A percentile compares a stretch with the other conserved stretches of the same genome.
These are phyloP conservation scores for Onthophagus sagittarius DNA, from an alignment of 2,888 invertebrate species.

Conservation along the genomic window DNA sequence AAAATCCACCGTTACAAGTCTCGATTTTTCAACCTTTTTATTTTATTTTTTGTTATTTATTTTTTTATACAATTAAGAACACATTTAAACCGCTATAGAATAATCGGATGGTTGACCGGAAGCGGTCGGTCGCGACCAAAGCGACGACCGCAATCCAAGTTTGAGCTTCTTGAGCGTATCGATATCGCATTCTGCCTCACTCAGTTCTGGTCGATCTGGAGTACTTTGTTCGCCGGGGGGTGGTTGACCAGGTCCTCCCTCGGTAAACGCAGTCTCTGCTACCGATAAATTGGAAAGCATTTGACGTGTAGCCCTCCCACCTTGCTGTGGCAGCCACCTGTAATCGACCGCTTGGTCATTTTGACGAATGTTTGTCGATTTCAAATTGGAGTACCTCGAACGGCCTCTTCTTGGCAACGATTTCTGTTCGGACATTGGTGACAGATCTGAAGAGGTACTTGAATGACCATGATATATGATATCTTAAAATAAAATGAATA, in stretches of 20 bases:
- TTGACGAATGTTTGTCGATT: constrained; percentile 47
- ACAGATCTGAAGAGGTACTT: constrained; percentile 73
- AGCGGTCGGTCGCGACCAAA: constrained; percentile 64
- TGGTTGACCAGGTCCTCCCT: constrained; percentile 39
- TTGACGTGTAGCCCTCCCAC: constrained; percentile 49
- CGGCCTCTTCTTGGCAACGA: constrained; percentile 68
- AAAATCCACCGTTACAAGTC: too few species aligned
- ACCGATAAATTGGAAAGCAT: constrained; percentile 61
- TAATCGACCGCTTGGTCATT: constrained; percentile 51
- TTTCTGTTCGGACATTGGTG: constrained; percentile 75
- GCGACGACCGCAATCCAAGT: constrained; percentile 63
- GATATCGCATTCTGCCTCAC: constrained; percentile 70
- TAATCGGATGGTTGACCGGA: constrained; percentile 65
- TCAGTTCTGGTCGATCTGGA: constrained; percentile 58
- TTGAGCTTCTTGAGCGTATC: constrained; percentile 71
- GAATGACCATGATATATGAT: constrained; percentile 73
- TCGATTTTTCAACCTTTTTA: not conserved
- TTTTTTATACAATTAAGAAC: constrained; percentile 23
- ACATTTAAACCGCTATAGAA: constrained; percentile 66
- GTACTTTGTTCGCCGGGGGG: constrained; percentile 40
- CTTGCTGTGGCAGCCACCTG: constrained; percentile 51
- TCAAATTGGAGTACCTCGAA: constrained; percentile 56
- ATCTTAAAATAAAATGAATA: constrained; percentile 50
- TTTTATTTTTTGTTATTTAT: constrained; percentile 18
- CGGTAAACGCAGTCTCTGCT: constrained; percentile 55